Percentiles rank a stretch among this genome's conserved stretches.
These are phyloP conservation scores for Aphelinus atriplicis DNA, from an alignment of 1,140 invertebrate species.

Conservation along the genomic window DNA sequence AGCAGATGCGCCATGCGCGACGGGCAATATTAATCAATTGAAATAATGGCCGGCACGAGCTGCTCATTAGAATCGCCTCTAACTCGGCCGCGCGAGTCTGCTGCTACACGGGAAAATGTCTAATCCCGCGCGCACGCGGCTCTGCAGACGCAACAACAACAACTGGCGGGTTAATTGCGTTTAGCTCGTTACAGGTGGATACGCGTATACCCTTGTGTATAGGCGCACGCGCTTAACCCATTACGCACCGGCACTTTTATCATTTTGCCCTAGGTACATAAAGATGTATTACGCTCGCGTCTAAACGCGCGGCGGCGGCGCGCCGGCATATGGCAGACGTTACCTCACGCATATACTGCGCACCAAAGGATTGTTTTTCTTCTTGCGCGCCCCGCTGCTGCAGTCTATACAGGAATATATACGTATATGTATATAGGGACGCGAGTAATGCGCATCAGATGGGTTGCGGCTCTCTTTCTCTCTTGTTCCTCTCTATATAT, in stretches of 20 bases:
- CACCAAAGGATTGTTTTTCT: conserved; percentile 27
- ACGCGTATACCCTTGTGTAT: not conserved
- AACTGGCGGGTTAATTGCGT: conserved; percentile 6
- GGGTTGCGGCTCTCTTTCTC: too few relatives aligned
- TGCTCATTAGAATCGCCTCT: conserved; percentile 6
- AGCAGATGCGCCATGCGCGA: too few relatives aligned
- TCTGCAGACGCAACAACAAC: too few relatives aligned
- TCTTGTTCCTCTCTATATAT: too few relatives aligned
- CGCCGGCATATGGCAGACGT: conserved; percentile 53
- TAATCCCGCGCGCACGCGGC: conserved; percentile 10
- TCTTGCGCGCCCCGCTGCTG: not conserved
- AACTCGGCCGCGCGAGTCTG: not conserved
- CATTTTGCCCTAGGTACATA: not conserved
- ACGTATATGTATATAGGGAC: too few relatives aligned
- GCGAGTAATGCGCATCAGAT: too few relatives aligned
- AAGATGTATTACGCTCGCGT: too few relatives aligned
- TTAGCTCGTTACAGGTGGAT: too few relatives aligned
- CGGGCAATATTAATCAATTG: conserved; percentile 27
- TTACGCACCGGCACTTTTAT: conserved; percentile 35
- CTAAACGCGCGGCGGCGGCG: not conserved
- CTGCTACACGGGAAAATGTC: not conserved
- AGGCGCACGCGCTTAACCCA: not conserved
- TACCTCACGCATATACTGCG: conserved; percentile 41
- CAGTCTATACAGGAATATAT: too few relatives aligned
- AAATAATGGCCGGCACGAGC: conserved; percentile 2